Evolutionary conservation across 2,888 invertebrate genomes (phyloP).

Genomic region (Alviniconcha strummeri): DNA sequence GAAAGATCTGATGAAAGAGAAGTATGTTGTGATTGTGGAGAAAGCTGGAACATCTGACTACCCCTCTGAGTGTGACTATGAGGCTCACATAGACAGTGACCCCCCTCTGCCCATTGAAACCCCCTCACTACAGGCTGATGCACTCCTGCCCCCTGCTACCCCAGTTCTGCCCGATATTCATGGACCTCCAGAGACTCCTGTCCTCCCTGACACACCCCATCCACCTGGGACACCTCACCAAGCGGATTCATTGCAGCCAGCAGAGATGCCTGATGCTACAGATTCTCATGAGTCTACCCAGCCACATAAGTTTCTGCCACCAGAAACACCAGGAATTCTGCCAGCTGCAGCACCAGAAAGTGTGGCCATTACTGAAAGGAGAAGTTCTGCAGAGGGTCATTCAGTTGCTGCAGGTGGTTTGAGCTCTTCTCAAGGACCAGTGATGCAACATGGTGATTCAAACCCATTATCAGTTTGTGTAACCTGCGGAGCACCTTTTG

Average conservation of each 20-base stretch:
- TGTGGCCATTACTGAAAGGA: neutral
- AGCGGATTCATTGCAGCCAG: slow-evolving; percentile 3
- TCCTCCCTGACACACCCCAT: slow-evolving; percentile 19
- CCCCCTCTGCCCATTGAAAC: slow-evolving; percentile 25
- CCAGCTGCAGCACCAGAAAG: neutral
- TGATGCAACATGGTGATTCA: no score
- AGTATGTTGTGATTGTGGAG: slow-evolving; percentile 26
- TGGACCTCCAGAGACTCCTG: slow-evolving; percentile 30
- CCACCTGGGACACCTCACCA: slow-evolving; percentile 14
- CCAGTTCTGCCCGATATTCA: slow-evolving; percentile 28
- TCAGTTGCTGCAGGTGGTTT: no score
- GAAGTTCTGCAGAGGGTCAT: no score
- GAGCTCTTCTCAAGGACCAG: no score
- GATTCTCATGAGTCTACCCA: neutral
- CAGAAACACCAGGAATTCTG: neutral
- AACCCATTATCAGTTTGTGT: neutral
- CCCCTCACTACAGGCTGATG: slow-evolving; percentile 28
- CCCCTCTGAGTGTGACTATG: neutral
- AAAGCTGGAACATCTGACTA: slow-evolving; percentile 15
- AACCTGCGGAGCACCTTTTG: slow-evolving; percentile 15
- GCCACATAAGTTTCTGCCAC: neutral
- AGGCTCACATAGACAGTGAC: slow-evolving; percentile 11
- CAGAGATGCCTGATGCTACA: neutral
- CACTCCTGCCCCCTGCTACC: slow-evolving; percentile 32
- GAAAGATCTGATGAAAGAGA: slow-evolving; percentile 22